Conservation (phyloP, 30 jellyfish, hydroid and myxozoan genomes). For the Pelagia noctiluca region DNA sequence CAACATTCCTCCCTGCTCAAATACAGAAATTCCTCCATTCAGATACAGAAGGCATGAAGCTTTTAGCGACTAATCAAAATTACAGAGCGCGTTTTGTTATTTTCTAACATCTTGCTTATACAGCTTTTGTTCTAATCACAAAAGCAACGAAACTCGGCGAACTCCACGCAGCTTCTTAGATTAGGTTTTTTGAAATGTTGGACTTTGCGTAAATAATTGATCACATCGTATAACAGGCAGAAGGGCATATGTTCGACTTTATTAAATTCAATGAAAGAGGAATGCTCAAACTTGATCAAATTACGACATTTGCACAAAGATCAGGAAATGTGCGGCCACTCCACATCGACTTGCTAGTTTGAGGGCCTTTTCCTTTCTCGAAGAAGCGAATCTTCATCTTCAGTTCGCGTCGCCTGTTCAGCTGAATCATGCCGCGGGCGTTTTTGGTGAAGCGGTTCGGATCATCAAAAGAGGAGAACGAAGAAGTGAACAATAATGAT, state of each 20-base stretch:
- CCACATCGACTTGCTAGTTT: conserved; percentile 25
- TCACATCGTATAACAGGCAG: conserved; percentile 68
- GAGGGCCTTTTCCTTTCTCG: conserved; percentile 79
- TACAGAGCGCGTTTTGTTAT: conserved; percentile 61
- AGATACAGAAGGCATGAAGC: conserved; percentile 67
- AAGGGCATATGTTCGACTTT: conserved; percentile 77
- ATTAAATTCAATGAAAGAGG: conserved; percentile 75
- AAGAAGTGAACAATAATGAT: neutral
- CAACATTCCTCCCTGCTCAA: too few species aligned
- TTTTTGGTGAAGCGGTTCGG: conserved; percentile 60
- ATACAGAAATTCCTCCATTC: too few species aligned
- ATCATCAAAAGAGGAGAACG: conserved; percentile 32
- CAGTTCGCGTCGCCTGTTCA: neutral
- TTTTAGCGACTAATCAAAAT: conserved; percentile 48
- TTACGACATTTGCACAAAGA: conserved; percentile 72
- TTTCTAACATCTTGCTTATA: conserved; percentile 63
- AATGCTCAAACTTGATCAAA: conserved; percentile 70
- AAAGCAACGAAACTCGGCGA: conserved; percentile 45
- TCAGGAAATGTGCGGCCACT: conserved; percentile 78
- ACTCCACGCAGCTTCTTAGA: conserved; percentile 77
- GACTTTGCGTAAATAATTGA: conserved; percentile 73
- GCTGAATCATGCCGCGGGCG: conserved; percentile 62
- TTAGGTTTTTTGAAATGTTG: conserved; percentile 71
- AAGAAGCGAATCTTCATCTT: neutral
- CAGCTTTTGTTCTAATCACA: conserved; percentile 46